A percentile compares a stretch with the other conserved stretches of the same genome.
phyloP scores from a whole-genome alignment of 1,140 invertebrate species.

The Drosophila tropicalis region DNA sequence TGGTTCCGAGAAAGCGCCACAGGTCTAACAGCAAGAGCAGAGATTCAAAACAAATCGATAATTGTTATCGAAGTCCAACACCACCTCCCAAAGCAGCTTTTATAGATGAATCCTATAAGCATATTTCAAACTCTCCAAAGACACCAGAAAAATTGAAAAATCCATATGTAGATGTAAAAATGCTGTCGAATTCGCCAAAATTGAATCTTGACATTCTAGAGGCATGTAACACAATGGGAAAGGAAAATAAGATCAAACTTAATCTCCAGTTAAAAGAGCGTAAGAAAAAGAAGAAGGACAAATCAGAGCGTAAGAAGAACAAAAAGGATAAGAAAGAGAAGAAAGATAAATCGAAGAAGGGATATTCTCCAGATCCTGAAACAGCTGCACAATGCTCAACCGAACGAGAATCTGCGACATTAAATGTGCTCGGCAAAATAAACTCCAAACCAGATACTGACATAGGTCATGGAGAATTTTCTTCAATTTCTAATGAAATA shows the following conservation, averaged over 20 bases:
- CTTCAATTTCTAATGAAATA: constrained; percentile 24
- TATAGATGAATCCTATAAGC: constrained; percentile 34
- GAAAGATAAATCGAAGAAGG: constrained; percentile 58
- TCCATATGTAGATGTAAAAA: constrained; percentile 14
- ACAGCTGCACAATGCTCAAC: constrained; percentile 29
- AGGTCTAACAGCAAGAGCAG: constrained; percentile 46
- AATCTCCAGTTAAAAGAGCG: constrained; percentile 83
- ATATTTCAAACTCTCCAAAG: constrained; percentile 45
- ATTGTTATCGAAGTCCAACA: constrained; percentile 52
- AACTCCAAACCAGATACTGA: constrained; percentile 15
- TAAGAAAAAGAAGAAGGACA: constrained; percentile 83
- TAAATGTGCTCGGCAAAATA: constrained; percentile 18
- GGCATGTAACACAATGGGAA: constrained; percentile 32
- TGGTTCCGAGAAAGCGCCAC: constrained; percentile 46
- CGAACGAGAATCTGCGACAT: constrained; percentile 25
- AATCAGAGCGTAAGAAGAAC: constrained; percentile 64
- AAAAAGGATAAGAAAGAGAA: constrained; percentile 82
- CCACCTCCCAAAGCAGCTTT: constrained; percentile 52
- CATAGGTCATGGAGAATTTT: constrained; percentile 17
- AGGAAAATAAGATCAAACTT: constrained; percentile 56
- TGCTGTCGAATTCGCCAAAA: background rate
- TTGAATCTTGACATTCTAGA: constrained; percentile 22
- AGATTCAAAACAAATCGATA: constrained; percentile 37
- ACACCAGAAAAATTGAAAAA: constrained; percentile 47
- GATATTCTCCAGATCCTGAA: constrained; percentile 28